phyloP scores from a whole-genome alignment of 1,140 invertebrate genomes.

The Drosophila repletoides region DNA sequence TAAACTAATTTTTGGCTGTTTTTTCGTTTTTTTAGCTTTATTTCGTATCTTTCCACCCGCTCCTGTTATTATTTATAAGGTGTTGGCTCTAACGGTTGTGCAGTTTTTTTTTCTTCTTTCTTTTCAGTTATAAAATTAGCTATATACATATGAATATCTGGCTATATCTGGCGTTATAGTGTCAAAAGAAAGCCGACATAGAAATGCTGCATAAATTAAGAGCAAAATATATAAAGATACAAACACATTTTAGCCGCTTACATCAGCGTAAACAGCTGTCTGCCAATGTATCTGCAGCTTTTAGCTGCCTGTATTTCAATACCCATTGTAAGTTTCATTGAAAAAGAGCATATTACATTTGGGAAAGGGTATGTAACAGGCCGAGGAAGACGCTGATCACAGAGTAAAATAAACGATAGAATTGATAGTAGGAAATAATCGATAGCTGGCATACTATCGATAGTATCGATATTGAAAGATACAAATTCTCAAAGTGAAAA shows the following conservation, averaged over 20 bases:
- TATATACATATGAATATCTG: slow-evolving; percentile 13
- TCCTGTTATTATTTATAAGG: slow-evolving; percentile 6
- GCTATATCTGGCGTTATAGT: slow-evolving; percentile 4
- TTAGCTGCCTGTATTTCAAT: neutral
- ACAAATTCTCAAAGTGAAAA: slow-evolving; percentile 19
- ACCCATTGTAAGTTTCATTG: too few relatives aligned
- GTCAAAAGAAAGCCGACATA: slow-evolving; percentile 70
- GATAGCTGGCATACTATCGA: too few relatives aligned
- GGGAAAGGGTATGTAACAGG: too few relatives aligned
- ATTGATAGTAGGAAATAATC: too few relatives aligned
- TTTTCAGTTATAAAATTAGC: slow-evolving; percentile 7
- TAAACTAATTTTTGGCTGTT: slow-evolving; percentile 63
- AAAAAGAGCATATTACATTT: too few relatives aligned
- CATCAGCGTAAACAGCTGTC: slow-evolving; percentile 66
- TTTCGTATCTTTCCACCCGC: slow-evolving; percentile 46
- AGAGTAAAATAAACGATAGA: too few relatives aligned
- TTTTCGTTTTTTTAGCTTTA: slow-evolving; percentile 35
- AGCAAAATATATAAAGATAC: slow-evolving; percentile 15
- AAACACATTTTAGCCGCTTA: slow-evolving; percentile 49
- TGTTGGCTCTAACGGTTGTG: slow-evolving; percentile 47
- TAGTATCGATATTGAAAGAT: slow-evolving; percentile 8
- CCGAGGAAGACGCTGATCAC: too few relatives aligned
- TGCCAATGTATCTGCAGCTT: slow-evolving; percentile 9
- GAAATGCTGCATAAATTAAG: slow-evolving; percentile 77
- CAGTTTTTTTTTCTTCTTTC: slow-evolving; percentile 34